Percentiles rank a stretch among this genome's conserved stretches.
phyloP scores from a whole-genome alignment of 2,113 vertebrate species.

The Apaloderma vittatum region DNA sequence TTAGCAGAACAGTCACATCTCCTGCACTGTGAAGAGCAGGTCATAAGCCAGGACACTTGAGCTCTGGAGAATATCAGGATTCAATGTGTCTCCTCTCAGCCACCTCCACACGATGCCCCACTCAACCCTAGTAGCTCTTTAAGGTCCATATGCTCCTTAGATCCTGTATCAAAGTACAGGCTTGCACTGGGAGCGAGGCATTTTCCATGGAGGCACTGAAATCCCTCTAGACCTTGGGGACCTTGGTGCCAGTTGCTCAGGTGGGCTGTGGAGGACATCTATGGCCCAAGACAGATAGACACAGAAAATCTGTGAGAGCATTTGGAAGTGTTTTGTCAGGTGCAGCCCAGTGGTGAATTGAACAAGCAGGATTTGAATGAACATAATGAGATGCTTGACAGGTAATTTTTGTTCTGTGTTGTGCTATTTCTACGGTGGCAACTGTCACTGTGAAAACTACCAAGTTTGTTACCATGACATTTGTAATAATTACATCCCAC shows the following conservation, averaged over 20 bases:
- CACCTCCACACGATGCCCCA: background rate
- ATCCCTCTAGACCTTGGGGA: background rate
- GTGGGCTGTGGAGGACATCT: background rate
- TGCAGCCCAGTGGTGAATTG: slow-evolving; percentile 37
- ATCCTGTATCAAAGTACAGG: background rate
- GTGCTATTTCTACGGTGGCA: slow-evolving; percentile 73
- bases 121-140: background rate
- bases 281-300: background rate
- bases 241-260: background rate
- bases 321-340: slow-evolving; percentile 44
- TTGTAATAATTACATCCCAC: slow-evolving; percentile 75
- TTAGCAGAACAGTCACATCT: background rate
- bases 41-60: background rate
- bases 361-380: slow-evolving; percentile 55
- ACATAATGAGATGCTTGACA: slow-evolving; percentile 67
- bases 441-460: slow-evolving; percentile 71
- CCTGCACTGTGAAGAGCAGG: background rate
- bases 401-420: slow-evolving; percentile 75
- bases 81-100: background rate
- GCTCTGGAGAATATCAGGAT: background rate
- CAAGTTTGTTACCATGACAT: slow-evolving; percentile 76
- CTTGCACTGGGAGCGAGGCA: background rate
- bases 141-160: background rate
- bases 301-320: background rate
- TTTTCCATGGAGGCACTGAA: background rate